Base-by-base conservation (phyloP, 2,113 vertebrate species). In the Copsychus sechellarum region DNA sequence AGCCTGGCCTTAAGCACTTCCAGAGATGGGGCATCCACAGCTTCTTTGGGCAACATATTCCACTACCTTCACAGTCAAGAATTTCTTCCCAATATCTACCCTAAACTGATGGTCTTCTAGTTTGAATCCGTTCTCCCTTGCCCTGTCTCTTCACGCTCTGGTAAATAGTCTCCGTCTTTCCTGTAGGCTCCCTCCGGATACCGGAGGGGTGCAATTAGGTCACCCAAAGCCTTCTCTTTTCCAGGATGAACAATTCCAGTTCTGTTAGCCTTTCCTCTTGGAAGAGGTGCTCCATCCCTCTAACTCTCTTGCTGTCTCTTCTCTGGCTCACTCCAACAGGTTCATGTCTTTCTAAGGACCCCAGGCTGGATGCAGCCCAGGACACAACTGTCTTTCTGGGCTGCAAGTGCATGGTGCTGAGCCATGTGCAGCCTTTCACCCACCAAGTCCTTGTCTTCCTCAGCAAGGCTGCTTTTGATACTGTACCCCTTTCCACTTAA, bases 401-500 rank as follows among this genome's bases (percentile, higher is more conserved):
- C 19, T 66, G 15, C 45, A n/a, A 57, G 28, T 5, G 12, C 23
- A 14, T 15, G 1, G 25, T 14, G n/a, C 13, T 11, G 5, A 17
- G 14, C 29, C 29, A 11, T 1, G 3, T 13, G 9, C 40, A 67
- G 6, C 25, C 16, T 53, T 12, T 48, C 40, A 82, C 5, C 11
- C 17, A 48, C 6, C 40, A 76, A 5, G 2, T 11, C 15, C 11
- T 7, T 15, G 29, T 6, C 40, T 22, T 54, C 33, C 54, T 61
- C 21, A 26, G 21, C 29, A 61, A 43, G n/a, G 7, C 17, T 54
- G n/a, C 17, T 82, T 60, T 76, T 4, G 1, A 25, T 34, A 6
- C 17, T 53, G 6, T 11, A 34, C 1, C 1, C 0, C 0, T 4
- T 15, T 45, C 14, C 16, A 36, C 34, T 22, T 64, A 26, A 21